Evolutionary conservation across 1,140 invertebrate species (phyloP).

Genomic region (Drosophila paulistorum): DNA sequence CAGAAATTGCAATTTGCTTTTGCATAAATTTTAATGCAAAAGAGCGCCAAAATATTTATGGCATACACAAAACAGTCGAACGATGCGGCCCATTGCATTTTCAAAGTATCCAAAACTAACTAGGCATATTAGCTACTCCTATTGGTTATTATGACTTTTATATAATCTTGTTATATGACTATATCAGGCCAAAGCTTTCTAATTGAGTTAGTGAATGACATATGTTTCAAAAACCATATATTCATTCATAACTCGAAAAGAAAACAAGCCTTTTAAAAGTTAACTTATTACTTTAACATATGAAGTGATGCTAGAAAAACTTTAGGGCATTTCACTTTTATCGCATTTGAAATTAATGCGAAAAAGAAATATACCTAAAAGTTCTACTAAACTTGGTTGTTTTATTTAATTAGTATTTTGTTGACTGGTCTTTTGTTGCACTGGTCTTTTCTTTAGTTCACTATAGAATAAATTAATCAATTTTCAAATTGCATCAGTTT

Average conservation of each 20-base stretch:
- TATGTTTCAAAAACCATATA: slow-evolving; percentile 9
- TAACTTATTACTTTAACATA: neutral
- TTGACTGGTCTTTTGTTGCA: no score
- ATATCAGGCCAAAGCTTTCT: neutral
- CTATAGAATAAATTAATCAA: no score
- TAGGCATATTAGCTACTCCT: slow-evolving; percentile 27
- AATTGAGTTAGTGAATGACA: slow-evolving; percentile 3
- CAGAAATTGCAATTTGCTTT: slow-evolving; percentile 36
- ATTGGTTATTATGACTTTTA: neutral
- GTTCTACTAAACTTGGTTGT: no score
- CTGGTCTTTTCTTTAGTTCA: no score
- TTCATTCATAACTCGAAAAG: slow-evolving; percentile 8
- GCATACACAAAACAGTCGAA: slow-evolving; percentile 50
- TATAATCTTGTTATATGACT: neutral
- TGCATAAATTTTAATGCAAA: slow-evolving; percentile 76
- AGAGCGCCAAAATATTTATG: slow-evolving; percentile 71
- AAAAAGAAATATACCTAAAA: no score
- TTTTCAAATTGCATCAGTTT: no score
- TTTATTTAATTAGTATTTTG: no score
- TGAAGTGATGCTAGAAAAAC: no score
- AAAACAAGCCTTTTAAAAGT: slow-evolving; percentile 10
- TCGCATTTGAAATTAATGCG: no score
- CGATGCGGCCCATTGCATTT: slow-evolving; percentile 62
- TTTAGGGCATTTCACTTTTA: no score
- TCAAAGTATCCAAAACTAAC: slow-evolving; percentile 4